Conservation (phyloP, 35 echinoderm and acorn worm species). For the Anneissia japonica region DNA sequence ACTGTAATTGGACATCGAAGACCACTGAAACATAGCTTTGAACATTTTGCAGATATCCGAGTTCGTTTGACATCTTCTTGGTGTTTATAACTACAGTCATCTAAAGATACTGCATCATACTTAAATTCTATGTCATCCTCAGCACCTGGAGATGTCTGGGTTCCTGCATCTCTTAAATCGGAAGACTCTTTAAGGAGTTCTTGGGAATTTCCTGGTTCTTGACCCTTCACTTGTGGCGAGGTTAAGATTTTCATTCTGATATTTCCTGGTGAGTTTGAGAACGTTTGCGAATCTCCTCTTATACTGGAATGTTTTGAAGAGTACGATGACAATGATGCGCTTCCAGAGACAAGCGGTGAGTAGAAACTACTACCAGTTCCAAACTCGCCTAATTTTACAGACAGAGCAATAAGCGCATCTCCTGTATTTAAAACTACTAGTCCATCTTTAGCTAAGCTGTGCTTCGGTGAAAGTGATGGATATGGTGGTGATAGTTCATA, state of each 20-base stretch:
- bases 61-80: neutral
- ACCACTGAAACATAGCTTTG: neutral
- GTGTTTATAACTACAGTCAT: neutral
- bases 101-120: neutral
- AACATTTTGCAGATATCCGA: neutral
- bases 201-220: neutral
- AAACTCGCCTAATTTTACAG: constrained; percentile 48
- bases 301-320: neutral
- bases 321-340: neutral
- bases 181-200: neutral
- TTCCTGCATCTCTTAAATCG: neutral
- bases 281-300: neutral
- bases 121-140: neutral
- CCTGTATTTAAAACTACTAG: constrained; percentile 86
- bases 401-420: constrained; percentile 82
- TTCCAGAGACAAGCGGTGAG: constrained; percentile 30
- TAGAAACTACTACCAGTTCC: constrained; percentile 53
- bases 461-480: constrained; percentile 89
- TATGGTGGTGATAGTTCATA: constrained; percentile 96
- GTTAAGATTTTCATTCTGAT: neutral
- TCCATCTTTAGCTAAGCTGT: constrained; percentile 85
- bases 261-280: neutral
- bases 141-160: neutral
- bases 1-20: neutral
- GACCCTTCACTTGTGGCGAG: neutral